These are phyloP conservation scores for Phalacrocorax brasilianus DNA, from an alignment of 2,113 vertebrate species.

Conservation along the genomic window DNA sequence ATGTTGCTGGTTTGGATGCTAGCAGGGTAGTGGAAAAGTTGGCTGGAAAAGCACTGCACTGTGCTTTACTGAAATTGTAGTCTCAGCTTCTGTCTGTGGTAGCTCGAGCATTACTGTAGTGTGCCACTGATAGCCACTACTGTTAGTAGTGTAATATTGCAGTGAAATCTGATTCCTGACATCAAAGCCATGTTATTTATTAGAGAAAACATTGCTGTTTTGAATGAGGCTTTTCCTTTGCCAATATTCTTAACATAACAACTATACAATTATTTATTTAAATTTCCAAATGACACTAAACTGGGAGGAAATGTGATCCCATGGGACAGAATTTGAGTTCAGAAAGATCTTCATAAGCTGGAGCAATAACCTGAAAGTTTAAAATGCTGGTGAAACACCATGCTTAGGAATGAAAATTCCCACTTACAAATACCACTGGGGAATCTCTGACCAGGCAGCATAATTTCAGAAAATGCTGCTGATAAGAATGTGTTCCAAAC, in stretches of 20 bases:
- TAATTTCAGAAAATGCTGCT: not conserved
- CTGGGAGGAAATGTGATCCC: not conserved
- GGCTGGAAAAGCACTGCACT: not conserved
- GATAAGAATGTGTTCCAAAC: not conserved
- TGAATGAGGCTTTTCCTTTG: not conserved
- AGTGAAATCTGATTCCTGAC: not conserved
- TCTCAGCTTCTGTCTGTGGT: not conserved
- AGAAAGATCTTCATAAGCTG: not conserved
- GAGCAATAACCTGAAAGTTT: not conserved
- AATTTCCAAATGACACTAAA: not conserved
- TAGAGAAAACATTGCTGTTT: not conserved
- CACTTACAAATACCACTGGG: not conserved
- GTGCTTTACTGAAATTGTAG: not conserved
- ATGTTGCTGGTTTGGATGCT: not conserved
- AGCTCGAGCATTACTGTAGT: not conserved
- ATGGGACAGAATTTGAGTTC: not conserved
- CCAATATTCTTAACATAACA: not conserved
- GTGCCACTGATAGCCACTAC: not conserved
- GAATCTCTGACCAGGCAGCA: not conserved
- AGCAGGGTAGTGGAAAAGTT: not conserved
- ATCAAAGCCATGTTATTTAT: not conserved
- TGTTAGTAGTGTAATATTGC: not conserved
- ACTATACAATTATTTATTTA: not conserved
- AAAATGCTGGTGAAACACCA: not conserved
- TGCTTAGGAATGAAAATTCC: not conserved